Evolutionary conservation across 92 coral and sea anemone genomes (phyloP).

Genomic region (Nematostella vectensis): DNA sequence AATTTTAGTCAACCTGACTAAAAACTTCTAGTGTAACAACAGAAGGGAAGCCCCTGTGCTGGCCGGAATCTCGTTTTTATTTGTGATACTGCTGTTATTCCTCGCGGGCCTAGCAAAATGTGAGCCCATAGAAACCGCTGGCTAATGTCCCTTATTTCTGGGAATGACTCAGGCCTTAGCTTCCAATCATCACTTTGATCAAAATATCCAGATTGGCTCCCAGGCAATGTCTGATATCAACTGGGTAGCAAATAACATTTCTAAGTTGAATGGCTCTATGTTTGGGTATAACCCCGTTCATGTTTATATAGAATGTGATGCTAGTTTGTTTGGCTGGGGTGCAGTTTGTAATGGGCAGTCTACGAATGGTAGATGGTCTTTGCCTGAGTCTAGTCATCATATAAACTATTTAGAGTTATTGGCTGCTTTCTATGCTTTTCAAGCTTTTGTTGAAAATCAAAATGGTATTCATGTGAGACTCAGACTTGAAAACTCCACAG

Average conservation of each 20-base stretch:
- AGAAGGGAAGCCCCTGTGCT: no score
- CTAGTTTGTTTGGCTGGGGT: slow-evolving; percentile 9
- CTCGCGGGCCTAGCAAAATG: no score
- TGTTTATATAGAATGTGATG: slow-evolving; percentile 6
- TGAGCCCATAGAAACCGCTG: not conserved
- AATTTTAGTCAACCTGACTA: no score
- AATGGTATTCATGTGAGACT: not conserved
- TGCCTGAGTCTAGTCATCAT: not conserved
- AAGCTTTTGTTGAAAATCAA: not conserved
- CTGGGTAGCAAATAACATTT: slow-evolving; percentile 4
- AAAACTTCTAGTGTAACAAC: no score
- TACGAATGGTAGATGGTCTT: slow-evolving; percentile 1
- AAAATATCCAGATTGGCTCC: not conserved
- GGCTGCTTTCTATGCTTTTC: no score
- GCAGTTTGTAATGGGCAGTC: not conserved
- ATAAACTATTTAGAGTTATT: slow-evolving; percentile 7
- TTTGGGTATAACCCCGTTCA: slow-evolving; percentile 1
- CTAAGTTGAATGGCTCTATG: slow-evolving; percentile 2
- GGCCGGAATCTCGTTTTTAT: no score
- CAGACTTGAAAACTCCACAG: slow-evolving; percentile 3
- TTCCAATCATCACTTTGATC: not conserved
- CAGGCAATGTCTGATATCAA: slow-evolving; percentile 4
- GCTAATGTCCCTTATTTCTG: no score
- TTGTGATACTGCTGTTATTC: no score
- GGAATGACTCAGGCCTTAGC: slow-evolving; percentile 4